Evolutionary conservation across 2,888 invertebrate species (phyloP).

Genomic region (Tetropium fuscum): DNA sequence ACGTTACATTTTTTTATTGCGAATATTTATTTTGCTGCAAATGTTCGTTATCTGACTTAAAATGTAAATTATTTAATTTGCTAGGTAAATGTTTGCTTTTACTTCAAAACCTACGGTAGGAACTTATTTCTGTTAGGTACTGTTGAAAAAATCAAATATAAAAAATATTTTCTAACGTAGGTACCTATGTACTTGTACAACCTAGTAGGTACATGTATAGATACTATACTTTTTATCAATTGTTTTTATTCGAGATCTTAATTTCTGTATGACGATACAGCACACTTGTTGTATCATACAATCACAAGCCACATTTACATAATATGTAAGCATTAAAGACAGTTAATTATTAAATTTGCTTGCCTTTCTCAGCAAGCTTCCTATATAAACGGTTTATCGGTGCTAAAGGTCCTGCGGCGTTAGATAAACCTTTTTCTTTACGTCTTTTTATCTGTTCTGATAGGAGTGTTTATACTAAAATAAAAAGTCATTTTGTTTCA

Average conservation of each 20-base stretch:
- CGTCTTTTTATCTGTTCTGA: not conserved
- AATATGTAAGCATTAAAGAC: too few relatives aligned
- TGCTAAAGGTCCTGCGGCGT: too few relatives aligned
- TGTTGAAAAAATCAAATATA: not conserved
- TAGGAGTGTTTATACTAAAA: not conserved
- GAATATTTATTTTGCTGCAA: conserved; percentile 5
- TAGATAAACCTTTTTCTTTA: not conserved
- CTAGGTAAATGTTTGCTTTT: conserved; percentile 9
- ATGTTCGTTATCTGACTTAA: conserved; percentile 1
- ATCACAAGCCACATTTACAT: too few relatives aligned
- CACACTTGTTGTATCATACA: not conserved
- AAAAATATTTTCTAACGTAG: not conserved
- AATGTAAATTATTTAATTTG: conserved; percentile 1
- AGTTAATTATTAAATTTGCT: too few relatives aligned
- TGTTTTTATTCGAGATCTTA: conserved; percentile 4
- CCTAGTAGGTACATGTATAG: too few relatives aligned
- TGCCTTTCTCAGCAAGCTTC: too few relatives aligned
- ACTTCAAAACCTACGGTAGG: not conserved
- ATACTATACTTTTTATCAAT: not conserved
- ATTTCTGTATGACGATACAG: not conserved
- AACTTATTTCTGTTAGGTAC: not conserved
- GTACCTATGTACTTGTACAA: too few relatives aligned
- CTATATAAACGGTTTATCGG: too few relatives aligned
- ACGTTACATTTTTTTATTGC: conserved; percentile 1
- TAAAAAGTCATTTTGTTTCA: not conserved